Evolutionary conservation across 2,113 vertebrate genomes (phyloP).

Genomic region (Platichthys stellatus): DNA sequence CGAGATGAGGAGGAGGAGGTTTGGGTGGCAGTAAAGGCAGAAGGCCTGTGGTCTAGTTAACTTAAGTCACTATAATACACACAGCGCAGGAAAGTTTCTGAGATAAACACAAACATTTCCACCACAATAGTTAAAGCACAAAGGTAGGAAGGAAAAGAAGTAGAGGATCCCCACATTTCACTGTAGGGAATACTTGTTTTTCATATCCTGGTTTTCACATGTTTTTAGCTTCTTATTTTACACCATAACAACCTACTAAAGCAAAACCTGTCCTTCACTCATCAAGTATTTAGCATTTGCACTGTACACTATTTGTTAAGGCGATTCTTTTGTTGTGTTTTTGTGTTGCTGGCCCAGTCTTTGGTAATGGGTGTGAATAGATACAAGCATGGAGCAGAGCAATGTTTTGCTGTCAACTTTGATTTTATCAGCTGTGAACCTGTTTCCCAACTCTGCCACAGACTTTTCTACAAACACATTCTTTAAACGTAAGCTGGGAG

Average conservation of each 20-base stretch:
- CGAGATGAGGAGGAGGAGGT: conserved; percentile 26
- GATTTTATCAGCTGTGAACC: conserved; percentile 3
- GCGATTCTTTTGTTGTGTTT: background rate
- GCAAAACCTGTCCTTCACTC: background rate
- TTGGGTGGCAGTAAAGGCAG: conserved; percentile 21
- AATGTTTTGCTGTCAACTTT: background rate
- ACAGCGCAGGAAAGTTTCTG: background rate
- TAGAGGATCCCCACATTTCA: too few relatives aligned
- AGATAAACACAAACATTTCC: background rate
- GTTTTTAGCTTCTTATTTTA: too few relatives aligned
- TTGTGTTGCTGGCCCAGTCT: background rate
- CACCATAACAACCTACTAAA: too few relatives aligned
- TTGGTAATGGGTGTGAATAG: background rate
- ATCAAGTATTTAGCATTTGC: background rate
- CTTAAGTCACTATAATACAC: conserved; percentile 19
- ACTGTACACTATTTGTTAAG: background rate
- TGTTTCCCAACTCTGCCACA: background rate
- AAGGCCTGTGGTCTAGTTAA: conserved; percentile 1
- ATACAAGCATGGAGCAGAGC: background rate
- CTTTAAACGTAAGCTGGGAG: background rate
- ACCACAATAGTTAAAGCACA: background rate
- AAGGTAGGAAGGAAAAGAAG: background rate
- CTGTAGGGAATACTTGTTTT: too few relatives aligned
- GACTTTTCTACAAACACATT: background rate
- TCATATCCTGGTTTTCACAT: background rate